These are phyloP conservation scores for Syrmaticus mikado DNA, from an alignment of 2,113 vertebrate genomes.

Conservation along the genomic window DNA sequence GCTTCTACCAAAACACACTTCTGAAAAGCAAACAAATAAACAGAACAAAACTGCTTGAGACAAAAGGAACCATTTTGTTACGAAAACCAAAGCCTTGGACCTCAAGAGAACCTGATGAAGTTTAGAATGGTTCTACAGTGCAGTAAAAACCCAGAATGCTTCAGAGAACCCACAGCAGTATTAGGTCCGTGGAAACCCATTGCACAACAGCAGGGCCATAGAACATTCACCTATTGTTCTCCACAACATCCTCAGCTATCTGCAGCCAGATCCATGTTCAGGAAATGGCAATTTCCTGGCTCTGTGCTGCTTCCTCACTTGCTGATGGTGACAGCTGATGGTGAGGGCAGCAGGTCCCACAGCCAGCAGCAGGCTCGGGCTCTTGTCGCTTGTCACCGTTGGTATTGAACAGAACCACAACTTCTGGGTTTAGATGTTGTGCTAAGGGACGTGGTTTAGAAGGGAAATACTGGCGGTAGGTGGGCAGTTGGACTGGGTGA, in stretches of 20 bases:
- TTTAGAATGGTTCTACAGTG: not conserved
- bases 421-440: too few relatives aligned
- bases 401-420: fast-evolving
- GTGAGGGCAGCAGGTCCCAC: not conserved
- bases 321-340: not conserved
- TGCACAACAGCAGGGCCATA: not conserved
- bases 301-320: not conserved
- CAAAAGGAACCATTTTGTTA: not conserved
- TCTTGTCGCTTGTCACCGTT: fast-evolving
- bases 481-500: too few relatives aligned
- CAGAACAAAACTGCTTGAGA: too few relatives aligned
- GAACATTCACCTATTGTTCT: not conserved
- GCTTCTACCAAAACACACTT: not conserved
- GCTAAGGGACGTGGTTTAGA: too few relatives aligned
- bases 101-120: not conserved
- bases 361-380: not conserved
- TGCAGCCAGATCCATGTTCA: not conserved
- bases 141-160: not conserved
- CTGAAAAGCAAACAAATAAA: not conserved
- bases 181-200: not conserved
- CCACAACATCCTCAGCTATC: not conserved
- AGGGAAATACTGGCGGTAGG: too few relatives aligned
- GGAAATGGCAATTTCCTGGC: conserved; percentile 29
- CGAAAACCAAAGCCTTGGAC: not conserved
- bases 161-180: not conserved